Evolutionary conservation across 35 echinoderm and acorn worm genomes (phyloP), one percentile per base, ranked within the genome.

Genomic region (Apostichopus californicus): DNA sequence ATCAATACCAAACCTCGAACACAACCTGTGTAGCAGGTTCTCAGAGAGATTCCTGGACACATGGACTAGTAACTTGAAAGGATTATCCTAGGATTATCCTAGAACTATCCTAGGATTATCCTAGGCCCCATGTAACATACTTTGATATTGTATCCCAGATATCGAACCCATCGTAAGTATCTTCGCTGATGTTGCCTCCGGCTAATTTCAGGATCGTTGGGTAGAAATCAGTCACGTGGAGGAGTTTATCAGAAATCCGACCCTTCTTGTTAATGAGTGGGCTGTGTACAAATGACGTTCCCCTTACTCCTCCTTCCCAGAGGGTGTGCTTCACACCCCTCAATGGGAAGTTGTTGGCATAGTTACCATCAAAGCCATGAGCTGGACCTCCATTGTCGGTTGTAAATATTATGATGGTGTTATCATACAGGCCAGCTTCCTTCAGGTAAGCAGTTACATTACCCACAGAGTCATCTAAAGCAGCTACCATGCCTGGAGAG

Each of bases 371-470:
- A 87, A 95, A 98, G 14, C 94, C 94, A 80, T 94, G 78, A 0
- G 93, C 92, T 0, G 96, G 96, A 5, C 96, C 96, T 3, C 96
- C 96, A 90, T 98, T 98, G 70, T 98, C 96, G 18, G 96, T 98
- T 0, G 96, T 92, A 68, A 98, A 98, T 15, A 98, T 78, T 81
- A 98, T 98, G 54, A 98, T 78, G 34, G 94, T 94, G 93, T 98
- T 94, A 63, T 96, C 63, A 46, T 94, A 98, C 14, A 98, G 73
- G 8, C 94, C 90, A 10, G 90, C 85, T 20, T 95, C 92, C 84
- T 98, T 98, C 23, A 98, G 73, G 5, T 90, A 82, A 34, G 60
- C 54, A 6, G 96, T 98, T n/a, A 98, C 86, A 64, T 96, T 98
- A 5, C 96, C 96, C 15, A 98, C 87, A 18, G 92, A 94, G 61